A percentile compares a stretch with the other conserved stretches of the same genome.
These are phyloP conservation scores for Aplocera efformata DNA, from an alignment of 2,888 invertebrate species.

Conservation along the genomic window DNA sequence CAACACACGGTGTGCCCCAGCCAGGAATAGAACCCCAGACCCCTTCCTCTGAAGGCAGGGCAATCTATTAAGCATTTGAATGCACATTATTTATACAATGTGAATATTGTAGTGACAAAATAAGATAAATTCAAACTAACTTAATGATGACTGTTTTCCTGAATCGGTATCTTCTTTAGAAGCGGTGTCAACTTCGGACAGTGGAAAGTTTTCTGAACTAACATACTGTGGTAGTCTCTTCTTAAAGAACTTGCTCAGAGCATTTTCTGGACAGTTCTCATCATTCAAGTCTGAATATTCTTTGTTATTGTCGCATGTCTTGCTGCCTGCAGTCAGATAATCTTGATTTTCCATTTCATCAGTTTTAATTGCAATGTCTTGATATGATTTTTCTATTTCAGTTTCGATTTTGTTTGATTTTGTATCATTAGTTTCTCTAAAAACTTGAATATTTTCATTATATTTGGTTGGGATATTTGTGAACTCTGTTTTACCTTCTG, in stretches of 20 bases:
- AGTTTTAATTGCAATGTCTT: too few species aligned
- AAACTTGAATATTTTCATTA: not conserved
- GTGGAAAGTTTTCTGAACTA: slow-evolving; percentile 25
- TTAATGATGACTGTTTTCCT: slow-evolving; percentile 47
- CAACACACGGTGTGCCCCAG: too few species aligned
- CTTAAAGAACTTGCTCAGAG: slow-evolving; percentile 45
- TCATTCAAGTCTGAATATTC: not conserved
- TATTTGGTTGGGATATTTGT: too few species aligned
- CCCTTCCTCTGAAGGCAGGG: too few species aligned
- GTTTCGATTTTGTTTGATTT: not conserved
- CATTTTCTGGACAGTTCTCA: slow-evolving; percentile 15
- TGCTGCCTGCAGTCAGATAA: not conserved
- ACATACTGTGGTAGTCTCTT: slow-evolving; percentile 40
- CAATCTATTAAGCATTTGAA: too few species aligned
- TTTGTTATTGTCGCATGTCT: not conserved
- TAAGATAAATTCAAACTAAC: slow-evolving; percentile 42
- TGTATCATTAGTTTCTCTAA: slow-evolving; percentile 1
- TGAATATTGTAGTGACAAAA: too few species aligned
- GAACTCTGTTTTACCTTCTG: too few species aligned
- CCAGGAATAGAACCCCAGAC: too few species aligned
- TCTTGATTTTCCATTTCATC: not conserved
- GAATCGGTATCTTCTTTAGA: slow-evolving; percentile 44
- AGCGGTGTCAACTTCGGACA: slow-evolving; percentile 11
- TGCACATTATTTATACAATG: too few species aligned
- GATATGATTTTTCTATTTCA: too few species aligned